phyloP scores from a whole-genome alignment of 92 coral and sea anemone genomes.

The Umimayanthus chanpuru region DNA sequence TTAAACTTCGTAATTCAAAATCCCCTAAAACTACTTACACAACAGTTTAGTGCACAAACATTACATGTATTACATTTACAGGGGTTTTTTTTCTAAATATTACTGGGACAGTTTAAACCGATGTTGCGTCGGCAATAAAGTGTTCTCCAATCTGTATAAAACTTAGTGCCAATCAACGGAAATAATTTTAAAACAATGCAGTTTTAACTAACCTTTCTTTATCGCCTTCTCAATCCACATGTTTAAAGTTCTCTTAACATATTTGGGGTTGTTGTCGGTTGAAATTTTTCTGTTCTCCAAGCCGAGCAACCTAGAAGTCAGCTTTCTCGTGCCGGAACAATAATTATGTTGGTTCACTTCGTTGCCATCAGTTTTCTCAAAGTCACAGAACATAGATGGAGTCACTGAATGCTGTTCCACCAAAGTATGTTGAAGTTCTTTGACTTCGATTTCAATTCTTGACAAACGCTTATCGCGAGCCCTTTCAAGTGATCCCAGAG shows the following conservation, averaged over 20 bases:
- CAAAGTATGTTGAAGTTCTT: not conserved
- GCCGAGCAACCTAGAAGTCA: not conserved
- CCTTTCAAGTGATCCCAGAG: conserved; percentile 11
- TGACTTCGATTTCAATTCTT: not conserved
- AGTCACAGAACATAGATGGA: not conserved
- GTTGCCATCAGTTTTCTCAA: not conserved
- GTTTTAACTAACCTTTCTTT: conserved; percentile 10
- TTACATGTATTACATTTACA: too few relatives aligned
- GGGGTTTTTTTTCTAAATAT: too few relatives aligned
- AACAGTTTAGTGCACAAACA: too few relatives aligned
- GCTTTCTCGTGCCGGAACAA: not conserved
- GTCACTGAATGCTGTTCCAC: not conserved
- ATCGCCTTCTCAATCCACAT: conserved; percentile 16
- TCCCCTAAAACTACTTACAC: not conserved
- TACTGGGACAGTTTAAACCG: too few relatives aligned
- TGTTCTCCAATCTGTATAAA: too few relatives aligned
- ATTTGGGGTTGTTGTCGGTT: not conserved
- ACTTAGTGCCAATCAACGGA: too few relatives aligned
- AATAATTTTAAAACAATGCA: too few relatives aligned
- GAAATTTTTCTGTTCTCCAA: not conserved
- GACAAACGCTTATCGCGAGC: not conserved
- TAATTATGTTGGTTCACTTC: not conserved
- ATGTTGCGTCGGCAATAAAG: not conserved
- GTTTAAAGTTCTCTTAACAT: not conserved
- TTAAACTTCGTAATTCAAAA: not conserved